Evolutionary conservation across 2,113 vertebrate species (phyloP), one percentile per base, ranked within the genome.

Genomic region (Alexandromys fortis): DNA sequence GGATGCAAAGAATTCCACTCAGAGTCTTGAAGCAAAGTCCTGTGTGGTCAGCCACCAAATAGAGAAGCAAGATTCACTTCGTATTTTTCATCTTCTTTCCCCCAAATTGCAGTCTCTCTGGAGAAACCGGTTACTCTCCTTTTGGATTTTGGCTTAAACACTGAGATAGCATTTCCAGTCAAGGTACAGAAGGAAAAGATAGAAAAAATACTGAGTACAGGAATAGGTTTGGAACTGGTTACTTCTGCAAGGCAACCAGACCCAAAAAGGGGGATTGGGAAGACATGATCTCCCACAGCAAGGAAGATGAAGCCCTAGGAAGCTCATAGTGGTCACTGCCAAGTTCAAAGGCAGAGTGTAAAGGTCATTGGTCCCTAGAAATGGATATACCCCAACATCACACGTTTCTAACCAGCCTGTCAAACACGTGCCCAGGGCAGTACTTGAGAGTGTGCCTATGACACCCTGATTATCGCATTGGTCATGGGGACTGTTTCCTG

Each of bases 361-460:
- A 82, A 95, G 73, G 67, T 58, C 24, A 45, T 4, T 87, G 89
- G 77, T 76, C 77, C 95, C 90, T 38, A 85, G 55, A 75, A 49
- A n/a, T 30, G 77, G n/a, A 76, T n/a, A 49, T 4, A 65, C 5
- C 22, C 90, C 30, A 24, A 73, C 21, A 22, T 22, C 52, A 87
- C 52, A 89, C 13, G 13, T 26, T 55, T 68, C 86, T 52, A 55
- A 72, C 16, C 67, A 78, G 38, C 47, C 30, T 35, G 38, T 87
- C 47, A 86, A 16, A 28, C 12, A 22, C 1, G 0, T 10, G 38
- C 72, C 6, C 73, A 91, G 5, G 55, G 2, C 19, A 76, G 79
- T 75, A 90, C 6, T 19, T 9, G 16, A n/a, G 10, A 2, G 0
- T 28, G 17, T 45, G 17, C 49, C 78, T 38, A 19, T 2, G 22